Conservation (phyloP, 2,797 vertebrate species). For the Mormyrus hasselquistii region DNA sequence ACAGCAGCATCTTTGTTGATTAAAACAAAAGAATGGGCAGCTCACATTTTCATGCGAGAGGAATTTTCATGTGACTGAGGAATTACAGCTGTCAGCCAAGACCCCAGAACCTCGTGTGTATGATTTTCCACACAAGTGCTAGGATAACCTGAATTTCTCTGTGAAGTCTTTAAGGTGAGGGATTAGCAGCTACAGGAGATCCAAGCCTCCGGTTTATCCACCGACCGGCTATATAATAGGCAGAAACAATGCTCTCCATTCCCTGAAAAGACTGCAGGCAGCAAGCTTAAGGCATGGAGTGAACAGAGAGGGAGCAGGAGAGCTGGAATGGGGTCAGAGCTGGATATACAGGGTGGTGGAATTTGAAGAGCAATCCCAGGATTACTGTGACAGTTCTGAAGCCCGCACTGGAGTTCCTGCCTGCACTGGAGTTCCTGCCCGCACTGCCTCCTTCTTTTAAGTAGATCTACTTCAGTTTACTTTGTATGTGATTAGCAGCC, state of each 20-base stretch:
- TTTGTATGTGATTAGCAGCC: constrained; percentile 20
- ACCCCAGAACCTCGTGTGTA: background rate
- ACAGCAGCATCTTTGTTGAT: background rate
- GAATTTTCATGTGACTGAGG: background rate
- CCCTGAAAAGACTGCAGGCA: constrained; percentile 9
- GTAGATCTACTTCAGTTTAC: constrained; percentile 17
- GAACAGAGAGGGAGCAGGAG: background rate
- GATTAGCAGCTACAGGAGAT: constrained; percentile 21
- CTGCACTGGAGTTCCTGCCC: background rate
- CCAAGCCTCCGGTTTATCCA: constrained; percentile 21
- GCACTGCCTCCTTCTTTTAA: constrained; percentile 16
- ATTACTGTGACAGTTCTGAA: constrained; percentile 17
- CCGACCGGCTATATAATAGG: constrained; percentile 9
- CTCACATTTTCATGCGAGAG: background rate
- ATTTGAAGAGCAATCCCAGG: constrained; percentile 12
- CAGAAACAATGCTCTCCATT: constrained; percentile 21
- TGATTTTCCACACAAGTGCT: background rate
- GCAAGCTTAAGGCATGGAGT: background rate
- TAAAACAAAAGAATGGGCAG: background rate
- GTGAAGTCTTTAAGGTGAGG: constrained; percentile 13
- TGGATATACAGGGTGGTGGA: background rate
- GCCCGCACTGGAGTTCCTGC: background rate
- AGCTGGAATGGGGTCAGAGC: background rate
- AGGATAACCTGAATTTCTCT: constrained; percentile 18
- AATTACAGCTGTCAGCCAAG: constrained; percentile 1